Evolutionary conservation across 1,140 invertebrate species (phyloP).

Genomic region (Phymorhynchus buccinoides): DNA sequence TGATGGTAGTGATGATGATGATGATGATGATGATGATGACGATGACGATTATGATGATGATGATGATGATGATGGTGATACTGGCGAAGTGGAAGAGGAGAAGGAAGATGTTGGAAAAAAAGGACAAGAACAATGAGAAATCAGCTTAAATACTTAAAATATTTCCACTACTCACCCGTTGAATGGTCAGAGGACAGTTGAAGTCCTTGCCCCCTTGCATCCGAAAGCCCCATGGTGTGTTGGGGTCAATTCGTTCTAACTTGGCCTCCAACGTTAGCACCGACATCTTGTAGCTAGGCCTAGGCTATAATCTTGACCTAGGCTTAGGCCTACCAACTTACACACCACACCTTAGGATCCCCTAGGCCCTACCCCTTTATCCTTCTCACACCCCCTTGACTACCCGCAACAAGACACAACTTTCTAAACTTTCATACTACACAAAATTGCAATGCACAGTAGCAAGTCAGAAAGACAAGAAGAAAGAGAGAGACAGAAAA

Average conservation of each 20-base stretch:
- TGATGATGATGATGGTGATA: too few relatives aligned
- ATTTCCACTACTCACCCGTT: slow-evolving; percentile 60
- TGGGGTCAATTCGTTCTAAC: slow-evolving; percentile 63
- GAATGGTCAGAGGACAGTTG: slow-evolving; percentile 83
- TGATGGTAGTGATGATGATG: too few relatives aligned
- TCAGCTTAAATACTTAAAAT: too few relatives aligned
- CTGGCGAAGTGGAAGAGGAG: neutral
- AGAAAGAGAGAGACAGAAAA: neutral
- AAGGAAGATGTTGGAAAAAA: neutral
- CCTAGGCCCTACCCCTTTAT: neutral
- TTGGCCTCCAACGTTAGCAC: slow-evolving; percentile 68
- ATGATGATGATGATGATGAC: too few relatives aligned
- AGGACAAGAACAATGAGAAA: neutral
- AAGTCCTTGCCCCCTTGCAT: slow-evolving; percentile 92
- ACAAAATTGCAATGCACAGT: too few relatives aligned
- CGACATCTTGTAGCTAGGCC: too few relatives aligned
- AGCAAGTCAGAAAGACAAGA: too few relatives aligned
- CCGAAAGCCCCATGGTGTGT: slow-evolving; percentile 90
- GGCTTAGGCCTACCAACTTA: neutral
- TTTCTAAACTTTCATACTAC: too few relatives aligned
- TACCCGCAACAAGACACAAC: neutral
- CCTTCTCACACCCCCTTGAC: neutral
- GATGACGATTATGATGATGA: too few relatives aligned
- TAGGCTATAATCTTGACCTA: too few relatives aligned
- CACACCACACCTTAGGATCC: neutral